Evolutionary conservation across 2,888 invertebrate species (phyloP), one percentile per base, ranked within the genome.

Genomic region (Eilema griseolum): DNA sequence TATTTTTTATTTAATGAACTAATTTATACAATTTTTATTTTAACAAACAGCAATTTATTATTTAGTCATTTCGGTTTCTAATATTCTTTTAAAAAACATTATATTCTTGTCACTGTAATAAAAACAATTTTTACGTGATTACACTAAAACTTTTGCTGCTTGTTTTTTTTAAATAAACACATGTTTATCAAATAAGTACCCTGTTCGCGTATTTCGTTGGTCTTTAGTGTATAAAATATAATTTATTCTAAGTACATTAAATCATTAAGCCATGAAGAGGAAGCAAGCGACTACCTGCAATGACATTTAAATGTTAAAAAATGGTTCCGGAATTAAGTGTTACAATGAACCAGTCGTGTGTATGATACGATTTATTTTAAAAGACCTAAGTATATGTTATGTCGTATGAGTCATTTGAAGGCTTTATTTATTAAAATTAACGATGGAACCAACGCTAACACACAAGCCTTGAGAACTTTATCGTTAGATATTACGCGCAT

Each of bases 231-330:
- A 52, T n/a, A 52, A 46, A 46, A 46, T 41, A 46, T 64, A 5
- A 52, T 28, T 56, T 37, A 16, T 24, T 23, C 23, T 59, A n/a
- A 37, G 23, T 66, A 37, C n/a, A 20, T 12, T n/a, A 37, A 31
- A 66, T 41, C 23, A 60, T 37, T 59, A 59, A 61, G 57, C 70
- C 57, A 60, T 31, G 31, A 67, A 56, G 71, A 83, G 85, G 85
- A 88, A 86, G 82, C 75, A 69, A 64, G 64, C 66, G 75, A 77
- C 75, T 71, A 70, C 70, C 73, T 65, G 78, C 78, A 75, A 69
- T 76, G 86, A 79, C 85, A 87, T 89, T 89, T 89, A 89, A 90
- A 89, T 89, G 87, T 84, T 86, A 85, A 82, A 37, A 80, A 84
- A 84, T 70, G 83, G 81, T 79, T 76, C 83, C 85, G 86, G 86